Base-by-base conservation (phyloP, 35 echinoderm and acorn worm species). In the Holothuria glaberrima region DNA sequence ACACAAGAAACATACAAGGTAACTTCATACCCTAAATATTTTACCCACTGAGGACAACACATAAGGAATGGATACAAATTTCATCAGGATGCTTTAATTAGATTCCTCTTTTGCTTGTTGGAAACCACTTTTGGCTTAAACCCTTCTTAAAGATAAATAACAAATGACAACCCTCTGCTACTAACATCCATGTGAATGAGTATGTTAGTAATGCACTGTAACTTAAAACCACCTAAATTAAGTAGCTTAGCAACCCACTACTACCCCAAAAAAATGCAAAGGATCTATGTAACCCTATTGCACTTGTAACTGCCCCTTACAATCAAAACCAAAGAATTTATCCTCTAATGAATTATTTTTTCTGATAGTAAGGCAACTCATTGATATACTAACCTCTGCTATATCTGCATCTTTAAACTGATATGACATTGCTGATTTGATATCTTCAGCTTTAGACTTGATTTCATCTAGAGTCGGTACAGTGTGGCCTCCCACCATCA, bases 401-500 rank as follows among this genome's bases (percentile, higher is more conserved):
- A 99, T 99, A 46, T 99, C 97, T 80, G 94, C 89, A 38, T 99
- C 97, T 76, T 99, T 90, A 73, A 91, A 99, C 30, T 88, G 89
- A 82, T 99, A 95, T 25, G 64, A 31, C 52, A 93, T 67, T 18
- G 97, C 97, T 35, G 86, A 93, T 68, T 94, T 92, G 76, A 99
- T 92, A 9, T 90, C 82, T 22, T 78, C 75, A 20, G 78, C 59
- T 65, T 99, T 99, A 12, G 59, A 59, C 31, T 95, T 91, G 13
- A 99, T 77, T 72, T 95, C 88, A 33, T 81, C 86, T 29, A 88
- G 78, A 68, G 97, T 91, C 25, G 97, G 97, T 12, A 99, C 67
- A 38, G 83, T 72, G 58, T 88, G 81, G 17, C 94, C 90, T 28
- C 88, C 81, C 45, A 95, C 52, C 31, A 89, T 79, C 97, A 99